Base-by-base conservation (phyloP, 2,113 vertebrate genomes). In the Gasterosteus nipponicus region DNA sequence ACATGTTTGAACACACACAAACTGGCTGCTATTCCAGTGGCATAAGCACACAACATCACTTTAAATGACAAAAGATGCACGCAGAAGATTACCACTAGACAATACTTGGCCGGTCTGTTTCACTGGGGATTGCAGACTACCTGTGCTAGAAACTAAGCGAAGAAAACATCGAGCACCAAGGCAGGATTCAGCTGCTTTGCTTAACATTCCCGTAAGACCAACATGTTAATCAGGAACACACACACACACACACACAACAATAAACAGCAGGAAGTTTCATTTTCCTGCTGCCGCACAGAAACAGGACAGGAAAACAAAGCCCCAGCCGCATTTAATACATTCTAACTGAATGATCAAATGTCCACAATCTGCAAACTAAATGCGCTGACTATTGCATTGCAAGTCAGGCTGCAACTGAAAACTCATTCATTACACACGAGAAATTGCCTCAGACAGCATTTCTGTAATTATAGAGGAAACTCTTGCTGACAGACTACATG, bases 231-330 rank as follows among this genome's bases (percentile, higher is more conserved):
- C 63, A 68, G 56, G 75, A 76, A 67, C 71, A 77, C 58, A 68
- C 31, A 76, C 58, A 68, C 31, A 76, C 76, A n/a, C n/a, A n/a
- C n/a, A n/a, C n/a, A n/a, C n/a, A n/a, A n/a, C n/a, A 74, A 82
- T 75, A 80, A 79, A 77, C 62, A 87, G 81, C 84, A 91, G 89
- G 89, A 92, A 89, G 84, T 79, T 66, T 73, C 49, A 73, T 81
- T 89, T 84, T 66, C 71, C 68, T 82, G 63, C 73, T 68, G 80
- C 64, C 66, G 67, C 73, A 79, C 15, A 31, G 44, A 62, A 46
- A 68, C 54, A 68, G 19, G 6, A 68, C 56, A 83, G 72, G 66
- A 82, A 86, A 79, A 59, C 61, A 72, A 77, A 75, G 54, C 82
- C 61, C 58, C 73, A 76, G 35, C 68, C 78, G 75, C 31, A 47